Base-by-base conservation (phyloP, 2,797 vertebrate species). In the Fistularia tabacaria region DNA sequence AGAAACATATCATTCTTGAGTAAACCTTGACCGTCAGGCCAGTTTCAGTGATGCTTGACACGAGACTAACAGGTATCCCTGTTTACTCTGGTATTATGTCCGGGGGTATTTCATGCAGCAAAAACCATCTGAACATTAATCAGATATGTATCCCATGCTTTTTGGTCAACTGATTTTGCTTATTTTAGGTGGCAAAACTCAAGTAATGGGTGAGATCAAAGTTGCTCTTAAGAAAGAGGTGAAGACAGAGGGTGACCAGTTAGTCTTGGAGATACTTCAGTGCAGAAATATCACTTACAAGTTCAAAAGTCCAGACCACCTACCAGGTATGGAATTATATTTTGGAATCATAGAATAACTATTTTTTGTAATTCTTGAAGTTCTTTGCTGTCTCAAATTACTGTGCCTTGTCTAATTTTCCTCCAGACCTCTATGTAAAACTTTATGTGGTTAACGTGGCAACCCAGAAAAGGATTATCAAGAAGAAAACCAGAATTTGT, bases 241-340 rank as follows among this genome's bases (percentile, higher is more conserved):
- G 89, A 99, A 98, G 87, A 98, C 95, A 25, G 97, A 99, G 66
- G 97, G 97, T 42, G 97, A 99, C 76, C 93, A 99, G 57, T 85
- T 99, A 44, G 93, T 95, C 52, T 91, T 99, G 82, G 97, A 99
- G 90, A 93, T 99, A 43, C 93, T 99, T 64, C 97, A 99, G 47
- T 99, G 97, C 87, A 93, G 97, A 85, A 99, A 99, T 82, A 99
- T 99, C 72, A 98, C 97, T 48, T 98, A 98, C 83, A 99, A 98
- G 83, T 99, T 99, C 89, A 99, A 99, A 88, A 97, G 95, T 73
- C 95, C 97, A 14, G 97, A 99, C 85, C 96, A 99, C 81, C 91
- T 99, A 59, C 97, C 96, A 93, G 97, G 96, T 98, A 89, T 39
- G 75, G 9, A 64, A 54, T 36, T 14, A 6, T 11, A 3, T 10